A percentile compares a stretch with the other conserved stretches of the same genome.
These are phyloP conservation scores for Delichon dasypus DNA, from an alignment of 2,797 vertebrate species.

Conservation along the genomic window DNA sequence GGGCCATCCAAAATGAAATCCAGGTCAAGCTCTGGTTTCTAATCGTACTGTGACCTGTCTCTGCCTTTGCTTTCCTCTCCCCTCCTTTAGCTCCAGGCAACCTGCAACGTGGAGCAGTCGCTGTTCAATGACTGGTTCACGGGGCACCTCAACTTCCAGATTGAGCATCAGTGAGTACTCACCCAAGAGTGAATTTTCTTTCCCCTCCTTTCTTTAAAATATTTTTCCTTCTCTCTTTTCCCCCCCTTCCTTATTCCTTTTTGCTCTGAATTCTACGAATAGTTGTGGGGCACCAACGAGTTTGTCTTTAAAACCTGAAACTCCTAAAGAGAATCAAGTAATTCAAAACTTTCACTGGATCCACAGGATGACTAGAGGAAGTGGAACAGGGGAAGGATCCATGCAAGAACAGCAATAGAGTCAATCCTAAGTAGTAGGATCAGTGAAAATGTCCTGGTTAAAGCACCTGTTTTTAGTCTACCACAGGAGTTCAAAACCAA, in stretches of 20 bases:
- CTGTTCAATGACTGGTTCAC: conserved; percentile 81
- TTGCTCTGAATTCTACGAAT: not conserved
- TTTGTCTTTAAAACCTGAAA: not conserved
- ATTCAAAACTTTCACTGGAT: not conserved
- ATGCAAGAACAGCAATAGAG: not conserved
- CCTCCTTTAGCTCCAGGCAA: conserved; percentile 69
- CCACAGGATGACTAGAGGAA: not conserved
- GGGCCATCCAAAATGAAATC: not conserved
- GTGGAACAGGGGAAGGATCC: not conserved
- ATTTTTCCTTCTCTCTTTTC: too few relatives aligned
- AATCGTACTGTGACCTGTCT: not conserved
- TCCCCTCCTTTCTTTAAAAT: not conserved
- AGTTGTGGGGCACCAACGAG: not conserved
- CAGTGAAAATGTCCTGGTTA: not conserved
- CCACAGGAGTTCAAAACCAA: not conserved
- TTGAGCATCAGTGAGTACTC: conserved; percentile 77
- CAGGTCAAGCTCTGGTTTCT: not conserved
- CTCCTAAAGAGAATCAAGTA: not conserved
- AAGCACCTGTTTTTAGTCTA: not conserved
- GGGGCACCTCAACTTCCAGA: conserved; percentile 80
- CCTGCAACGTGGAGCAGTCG: conserved; percentile 74
- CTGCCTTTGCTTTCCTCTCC: not conserved
- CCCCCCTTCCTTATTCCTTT: not conserved
- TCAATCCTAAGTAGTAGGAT: not conserved
- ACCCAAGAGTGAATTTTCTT: not conserved